phyloP scores from a whole-genome alignment of 2,113 vertebrate species.

The Otolemur garnettii region DNA sequence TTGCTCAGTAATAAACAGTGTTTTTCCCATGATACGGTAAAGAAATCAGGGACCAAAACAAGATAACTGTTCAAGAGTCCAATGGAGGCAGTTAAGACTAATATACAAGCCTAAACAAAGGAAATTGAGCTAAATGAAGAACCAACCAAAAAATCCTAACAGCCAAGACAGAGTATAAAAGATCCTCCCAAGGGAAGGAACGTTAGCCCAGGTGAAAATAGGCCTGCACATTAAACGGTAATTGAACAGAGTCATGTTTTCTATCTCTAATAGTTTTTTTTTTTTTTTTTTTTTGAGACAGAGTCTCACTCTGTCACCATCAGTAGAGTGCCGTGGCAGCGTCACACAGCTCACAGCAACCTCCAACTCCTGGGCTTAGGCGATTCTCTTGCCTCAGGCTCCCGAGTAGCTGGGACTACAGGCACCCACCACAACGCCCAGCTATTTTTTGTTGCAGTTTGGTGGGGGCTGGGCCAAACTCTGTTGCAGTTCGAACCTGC shows the following conservation, averaged over 20 bases:
- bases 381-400: too few relatives aligned
- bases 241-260: constrained; percentile 9
- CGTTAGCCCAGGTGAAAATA: constrained; percentile 55
- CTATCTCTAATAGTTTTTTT: neutral
- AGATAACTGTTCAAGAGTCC: constrained; percentile 43
- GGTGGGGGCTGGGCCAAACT: too few relatives aligned
- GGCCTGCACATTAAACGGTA: constrained; percentile 15
- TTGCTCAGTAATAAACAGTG: neutral
- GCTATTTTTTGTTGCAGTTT: too few relatives aligned
- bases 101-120: constrained; percentile 66
- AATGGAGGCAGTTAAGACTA: constrained; percentile 57
- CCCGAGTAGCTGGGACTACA: too few relatives aligned
- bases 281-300: too few relatives aligned
- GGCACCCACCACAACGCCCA: too few relatives aligned
- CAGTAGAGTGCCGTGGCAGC: too few relatives aligned
- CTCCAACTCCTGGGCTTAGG: too few relatives aligned
- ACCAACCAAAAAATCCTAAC: constrained; percentile 4
- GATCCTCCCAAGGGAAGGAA: neutral
- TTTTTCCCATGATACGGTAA: neutral
- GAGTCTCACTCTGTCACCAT: too few relatives aligned
- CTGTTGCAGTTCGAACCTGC: too few relatives aligned
- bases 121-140: constrained; percentile 52
- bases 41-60: constrained; percentile 2
- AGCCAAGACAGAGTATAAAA: constrained; percentile 53
- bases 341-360: too few relatives aligned